These are phyloP conservation scores for Nettapus auritus DNA, from an alignment of 2,113 vertebrate genomes.

Conservation along the genomic window DNA sequence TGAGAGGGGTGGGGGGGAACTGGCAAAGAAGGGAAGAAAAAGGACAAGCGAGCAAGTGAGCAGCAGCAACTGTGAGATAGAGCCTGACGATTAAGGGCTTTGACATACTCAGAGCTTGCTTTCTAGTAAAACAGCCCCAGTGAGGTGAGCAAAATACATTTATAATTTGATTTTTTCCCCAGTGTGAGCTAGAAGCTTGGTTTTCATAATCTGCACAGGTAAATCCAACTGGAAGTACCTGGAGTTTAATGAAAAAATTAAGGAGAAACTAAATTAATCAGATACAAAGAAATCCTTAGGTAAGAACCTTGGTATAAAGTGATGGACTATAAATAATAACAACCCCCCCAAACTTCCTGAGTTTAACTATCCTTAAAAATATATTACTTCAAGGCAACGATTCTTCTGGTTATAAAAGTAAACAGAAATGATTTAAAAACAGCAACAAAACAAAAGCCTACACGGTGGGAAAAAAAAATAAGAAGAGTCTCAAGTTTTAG, in stretches of 20 bases:
- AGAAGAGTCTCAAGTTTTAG: neutral
- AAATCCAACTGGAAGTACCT: neutral
- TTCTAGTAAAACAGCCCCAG: neutral
- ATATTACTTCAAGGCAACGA: neutral
- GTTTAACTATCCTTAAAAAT: neutral
- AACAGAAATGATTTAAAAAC: neutral
- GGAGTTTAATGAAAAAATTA: neutral
- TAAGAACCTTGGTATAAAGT: neutral
- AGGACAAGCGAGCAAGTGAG: accelerated
- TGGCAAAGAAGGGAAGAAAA: neutral
- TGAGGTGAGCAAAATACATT: neutral
- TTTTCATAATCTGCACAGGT: neutral
- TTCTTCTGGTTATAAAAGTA: neutral
- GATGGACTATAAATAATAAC: neutral
- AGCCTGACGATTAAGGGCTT: neutral
- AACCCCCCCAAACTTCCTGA: neutral
- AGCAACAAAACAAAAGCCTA: neutral
- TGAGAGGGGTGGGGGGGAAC: neutral
- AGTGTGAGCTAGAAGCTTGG: neutral
- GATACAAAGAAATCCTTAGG: neutral
- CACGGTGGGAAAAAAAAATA: accelerated
- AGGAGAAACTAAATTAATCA: neutral
- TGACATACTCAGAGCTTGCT: neutral
- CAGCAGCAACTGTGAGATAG: neutral
- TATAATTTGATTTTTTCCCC: neutral